A percentile compares a stretch with the other conserved stretches of the same genome.
Conservation (phyloP, 2,888 invertebrate species). For the Blomia tropicalis region DNA sequence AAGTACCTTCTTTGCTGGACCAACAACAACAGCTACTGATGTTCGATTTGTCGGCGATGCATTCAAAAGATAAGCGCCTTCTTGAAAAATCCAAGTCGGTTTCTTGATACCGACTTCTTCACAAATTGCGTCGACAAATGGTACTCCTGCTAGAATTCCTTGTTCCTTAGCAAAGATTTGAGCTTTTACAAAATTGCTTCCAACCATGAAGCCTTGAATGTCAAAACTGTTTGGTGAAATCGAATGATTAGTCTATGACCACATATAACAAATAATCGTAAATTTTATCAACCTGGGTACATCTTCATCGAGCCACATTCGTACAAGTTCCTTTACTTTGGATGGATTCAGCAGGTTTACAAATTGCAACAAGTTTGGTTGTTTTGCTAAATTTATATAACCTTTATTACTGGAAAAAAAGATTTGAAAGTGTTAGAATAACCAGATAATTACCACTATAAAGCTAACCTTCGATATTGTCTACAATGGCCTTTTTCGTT, state of each 20-base stretch:
- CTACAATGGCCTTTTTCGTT: background rate
- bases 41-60: conserved; percentile 24
- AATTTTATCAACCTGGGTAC: conserved; percentile 17
- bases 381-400: conserved; percentile 1
- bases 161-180: conserved; percentile 29
- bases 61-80: conserved; percentile 33
- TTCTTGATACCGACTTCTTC: conserved; percentile 34
- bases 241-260: background rate
- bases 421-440: background rate
- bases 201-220: conserved; percentile 23
- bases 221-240: conserved; percentile 24
- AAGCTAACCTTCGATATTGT: background rate
- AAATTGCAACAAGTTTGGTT: background rate
- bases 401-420: background rate
- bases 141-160: conserved; percentile 37
- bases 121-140: conserved; percentile 38
- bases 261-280: background rate
- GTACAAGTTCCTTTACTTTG: conserved; percentile 25
- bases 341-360: conserved; percentile 27
- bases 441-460: background rate
- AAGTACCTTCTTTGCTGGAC: conserved; percentile 35
- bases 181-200: conserved; percentile 18
- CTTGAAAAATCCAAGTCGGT: conserved; percentile 34
- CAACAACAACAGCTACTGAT: conserved; percentile 34
- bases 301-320: conserved; percentile 29